Percentiles rank a stretch among this genome's conserved stretches.
phyloP scores from a whole-genome alignment of 2,888 invertebrate genomes.

The Caenorhabditis sinica region DNA sequence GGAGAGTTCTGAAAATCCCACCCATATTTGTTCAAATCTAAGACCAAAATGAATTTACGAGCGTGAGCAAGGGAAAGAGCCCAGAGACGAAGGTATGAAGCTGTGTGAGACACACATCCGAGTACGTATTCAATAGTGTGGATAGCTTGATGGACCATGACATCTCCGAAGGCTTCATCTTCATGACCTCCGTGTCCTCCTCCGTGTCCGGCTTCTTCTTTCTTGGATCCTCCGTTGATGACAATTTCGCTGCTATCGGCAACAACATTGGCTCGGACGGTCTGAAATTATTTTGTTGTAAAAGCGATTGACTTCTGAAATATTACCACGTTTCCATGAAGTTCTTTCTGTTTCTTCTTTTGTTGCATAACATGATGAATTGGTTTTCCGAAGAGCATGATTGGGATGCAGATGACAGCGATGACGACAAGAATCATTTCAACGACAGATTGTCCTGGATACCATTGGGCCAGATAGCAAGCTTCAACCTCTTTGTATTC shows the following conservation, averaged over 20 bases:
- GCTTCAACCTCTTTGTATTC: slow-evolving; percentile 60
- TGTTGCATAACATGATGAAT: slow-evolving; percentile 78
- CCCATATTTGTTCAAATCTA: no score
- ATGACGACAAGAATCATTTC: slow-evolving; percentile 84
- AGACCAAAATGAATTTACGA: slow-evolving; percentile 71
- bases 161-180: slow-evolving; percentile 87
- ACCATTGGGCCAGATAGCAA: slow-evolving; percentile 84
- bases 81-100: slow-evolving; percentile 85
- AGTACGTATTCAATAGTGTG: slow-evolving; percentile 91
- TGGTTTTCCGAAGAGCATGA: slow-evolving; percentile 84
- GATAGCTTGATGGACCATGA: slow-evolving; percentile 91
- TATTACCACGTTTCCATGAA: slow-evolving; percentile 76
- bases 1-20: slow-evolving; percentile 77
- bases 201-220: slow-evolving; percentile 58
- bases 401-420: slow-evolving; percentile 83
- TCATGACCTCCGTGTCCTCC: slow-evolving; percentile 65
- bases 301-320: background rate
- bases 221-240: slow-evolving; percentile 77
- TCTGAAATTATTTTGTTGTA: slow-evolving; percentile 62
- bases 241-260: slow-evolving; percentile 82
- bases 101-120: slow-evolving; percentile 98
- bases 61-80: slow-evolving; percentile 82
- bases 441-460: slow-evolving; percentile 83
- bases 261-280: slow-evolving; percentile 81
- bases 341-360: slow-evolving; percentile 79